These are phyloP conservation scores for Herpetotheres cachinnans DNA, from an alignment of 2,113 vertebrate genomes.

Conservation along the genomic window DNA sequence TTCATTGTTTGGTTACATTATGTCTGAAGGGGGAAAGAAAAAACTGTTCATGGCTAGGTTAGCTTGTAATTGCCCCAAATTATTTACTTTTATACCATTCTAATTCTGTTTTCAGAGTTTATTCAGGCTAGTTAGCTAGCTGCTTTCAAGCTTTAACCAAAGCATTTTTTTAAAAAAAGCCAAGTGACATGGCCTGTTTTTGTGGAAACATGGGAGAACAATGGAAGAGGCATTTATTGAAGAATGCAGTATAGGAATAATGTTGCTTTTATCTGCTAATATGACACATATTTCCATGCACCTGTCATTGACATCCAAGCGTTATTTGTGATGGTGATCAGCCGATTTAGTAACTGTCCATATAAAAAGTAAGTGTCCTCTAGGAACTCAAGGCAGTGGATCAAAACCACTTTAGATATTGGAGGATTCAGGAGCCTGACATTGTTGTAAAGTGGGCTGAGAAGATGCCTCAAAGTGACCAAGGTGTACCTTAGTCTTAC, in stretches of 20 bases:
- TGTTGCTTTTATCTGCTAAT: not conserved
- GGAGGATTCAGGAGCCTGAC: not conserved
- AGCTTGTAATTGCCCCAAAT: conserved; percentile 53
- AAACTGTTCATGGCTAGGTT: conserved; percentile 27
- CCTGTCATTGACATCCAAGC: not conserved
- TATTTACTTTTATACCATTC: conserved; percentile 54
- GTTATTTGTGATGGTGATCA: not conserved
- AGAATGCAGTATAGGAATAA: not conserved
- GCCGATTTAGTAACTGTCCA: not conserved
- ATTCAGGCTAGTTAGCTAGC: conserved; percentile 8
- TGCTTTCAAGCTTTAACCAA: conserved; percentile 53
- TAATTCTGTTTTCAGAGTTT: conserved; percentile 63
- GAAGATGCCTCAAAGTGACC: not conserved
- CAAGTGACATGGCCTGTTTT: conserved; percentile 24
- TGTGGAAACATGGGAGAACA: conserved; percentile 5
- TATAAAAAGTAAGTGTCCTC: not conserved
- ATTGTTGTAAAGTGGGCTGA: not conserved
- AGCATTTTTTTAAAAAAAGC: not conserved
- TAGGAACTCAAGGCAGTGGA: not conserved
- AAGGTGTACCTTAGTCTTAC: not conserved
- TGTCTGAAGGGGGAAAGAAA: conserved; percentile 38
- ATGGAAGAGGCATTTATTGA: not conserved
- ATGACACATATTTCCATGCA: not conserved
- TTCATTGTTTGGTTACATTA: conserved; percentile 58
- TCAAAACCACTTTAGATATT: not conserved